Evolutionary conservation across 2,797 vertebrate genomes (phyloP), one percentile per base, ranked within the genome.

Genomic region (Ciconia nigra): DNA sequence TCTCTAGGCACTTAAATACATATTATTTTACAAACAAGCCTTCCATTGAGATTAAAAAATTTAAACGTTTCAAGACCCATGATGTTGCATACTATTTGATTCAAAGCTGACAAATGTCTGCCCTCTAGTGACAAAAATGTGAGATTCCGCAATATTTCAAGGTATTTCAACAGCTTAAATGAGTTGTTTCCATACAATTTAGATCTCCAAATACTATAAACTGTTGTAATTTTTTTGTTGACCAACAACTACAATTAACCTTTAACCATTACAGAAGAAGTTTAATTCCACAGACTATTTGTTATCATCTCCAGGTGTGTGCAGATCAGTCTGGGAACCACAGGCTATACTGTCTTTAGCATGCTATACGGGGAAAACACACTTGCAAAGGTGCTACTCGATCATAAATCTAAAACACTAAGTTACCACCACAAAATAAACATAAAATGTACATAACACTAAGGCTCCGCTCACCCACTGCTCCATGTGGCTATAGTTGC

Each of bases 51-150:
- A 59, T n/a, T 29, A 24, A 24, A 69, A 33, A 44, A 25, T 3
- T 39, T 39, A 39, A 39, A 39, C 37, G 67, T 24, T 49, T 22
- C 4, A 70, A 73, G 29, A 35, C 31, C 42, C 46, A 46, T 21
- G n/a, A 22, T 6, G 4, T 8, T 51, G 29, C 62, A 14, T 2
- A 5, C 14, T 6, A 3, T 12, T 57, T 2, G 39, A 49, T 15
- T 87, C 44, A n/a, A 70, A n/a, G 42, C 80, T 87, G 87, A 46
- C 77, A 87, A 37, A 54, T 7, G 41, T 39, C 89, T 91, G 91
- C 96, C 97, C 95, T 83, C 96, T 96, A 92, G 86, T 90, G 96
- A 95, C 91, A 84, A 52, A 79, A 46, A 35, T 2, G 35, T 35
- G 22, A 26, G 21, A 37, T 41, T 57, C n/a, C 63, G 25, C 13